Conservation (phyloP, 2,888 invertebrate genomes). For the Drosophila infuscata region DNA sequence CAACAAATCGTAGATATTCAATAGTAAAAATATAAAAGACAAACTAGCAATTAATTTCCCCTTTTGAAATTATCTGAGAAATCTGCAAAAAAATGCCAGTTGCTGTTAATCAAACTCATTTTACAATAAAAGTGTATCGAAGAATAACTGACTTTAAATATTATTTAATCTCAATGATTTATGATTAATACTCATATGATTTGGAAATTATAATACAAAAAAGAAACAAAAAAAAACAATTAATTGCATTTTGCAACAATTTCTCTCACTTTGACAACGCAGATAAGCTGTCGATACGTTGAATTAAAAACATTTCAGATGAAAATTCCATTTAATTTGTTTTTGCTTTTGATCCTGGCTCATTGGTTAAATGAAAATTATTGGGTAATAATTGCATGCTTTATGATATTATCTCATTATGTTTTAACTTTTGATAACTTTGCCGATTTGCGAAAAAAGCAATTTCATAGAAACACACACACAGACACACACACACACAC, state of each 20-base stretch:
- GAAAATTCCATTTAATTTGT: too few species aligned
- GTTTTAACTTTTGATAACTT: neutral
- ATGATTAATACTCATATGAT: neutral
- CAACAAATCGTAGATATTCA: neutral
- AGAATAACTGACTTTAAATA: neutral
- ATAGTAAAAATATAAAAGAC: neutral
- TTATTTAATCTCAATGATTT: neutral
- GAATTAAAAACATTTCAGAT: neutral
- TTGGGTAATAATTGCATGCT: neutral
- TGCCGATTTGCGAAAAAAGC: slow-evolving; percentile 1
- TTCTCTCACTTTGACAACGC: neutral
- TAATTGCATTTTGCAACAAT: neutral
- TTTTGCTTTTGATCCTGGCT: too few species aligned
- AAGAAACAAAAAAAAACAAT: neutral
- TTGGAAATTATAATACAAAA: neutral
- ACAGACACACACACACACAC: slow-evolving; percentile 16
- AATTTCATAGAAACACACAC: slow-evolving; percentile 20
- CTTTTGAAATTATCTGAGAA: too few species aligned
- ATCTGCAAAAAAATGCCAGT: neutral
- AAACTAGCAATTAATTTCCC: too few species aligned
- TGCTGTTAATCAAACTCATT: neutral
- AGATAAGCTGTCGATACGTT: neutral
- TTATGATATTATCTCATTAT: neutral
- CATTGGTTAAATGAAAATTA: neutral
- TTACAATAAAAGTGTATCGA: neutral